phyloP scores from a whole-genome alignment of 2,797 vertebrate genomes.

The Setipinna tenuifilis region DNA sequence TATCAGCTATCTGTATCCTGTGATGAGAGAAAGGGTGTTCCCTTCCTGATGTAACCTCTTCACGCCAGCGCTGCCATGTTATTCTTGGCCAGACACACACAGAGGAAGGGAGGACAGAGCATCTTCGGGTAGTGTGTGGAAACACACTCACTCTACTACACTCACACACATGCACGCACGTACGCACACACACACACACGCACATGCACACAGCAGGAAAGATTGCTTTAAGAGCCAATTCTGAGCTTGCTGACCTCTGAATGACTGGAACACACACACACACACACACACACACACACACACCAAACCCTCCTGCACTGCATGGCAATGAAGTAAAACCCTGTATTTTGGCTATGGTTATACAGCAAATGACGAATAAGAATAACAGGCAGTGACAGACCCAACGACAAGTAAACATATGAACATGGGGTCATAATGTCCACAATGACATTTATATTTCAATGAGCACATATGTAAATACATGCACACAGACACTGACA shows the following conservation, averaged over 20 bases:
- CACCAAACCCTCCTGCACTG: neutral
- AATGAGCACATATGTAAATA: no score
- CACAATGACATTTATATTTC: no score
- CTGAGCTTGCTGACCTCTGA: neutral
- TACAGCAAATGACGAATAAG: neutral
- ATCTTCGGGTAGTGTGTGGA: neutral
- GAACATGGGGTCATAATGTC: neutral
- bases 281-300: neutral
- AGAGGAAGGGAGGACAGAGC: neutral
- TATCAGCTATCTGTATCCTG: conserved; percentile 5
- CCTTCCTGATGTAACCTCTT: neutral
- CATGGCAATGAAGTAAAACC: neutral
- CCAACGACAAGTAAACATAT: neutral
- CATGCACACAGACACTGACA: no score
- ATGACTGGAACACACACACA: neutral
- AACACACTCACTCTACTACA: neutral
- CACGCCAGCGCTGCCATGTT: neutral
- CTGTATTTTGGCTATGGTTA: no score
- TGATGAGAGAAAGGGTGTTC: neutral
- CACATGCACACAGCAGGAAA: neutral
- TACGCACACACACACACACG: no score
- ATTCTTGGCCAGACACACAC: neutral
- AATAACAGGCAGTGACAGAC: neutral
- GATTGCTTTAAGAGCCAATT: neutral
- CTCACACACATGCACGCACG: no score